A percentile compares a stretch with the other conserved stretches of the same genome.
Conservation (phyloP, 2,797 vertebrate species). For the Ciconia nigra region DNA sequence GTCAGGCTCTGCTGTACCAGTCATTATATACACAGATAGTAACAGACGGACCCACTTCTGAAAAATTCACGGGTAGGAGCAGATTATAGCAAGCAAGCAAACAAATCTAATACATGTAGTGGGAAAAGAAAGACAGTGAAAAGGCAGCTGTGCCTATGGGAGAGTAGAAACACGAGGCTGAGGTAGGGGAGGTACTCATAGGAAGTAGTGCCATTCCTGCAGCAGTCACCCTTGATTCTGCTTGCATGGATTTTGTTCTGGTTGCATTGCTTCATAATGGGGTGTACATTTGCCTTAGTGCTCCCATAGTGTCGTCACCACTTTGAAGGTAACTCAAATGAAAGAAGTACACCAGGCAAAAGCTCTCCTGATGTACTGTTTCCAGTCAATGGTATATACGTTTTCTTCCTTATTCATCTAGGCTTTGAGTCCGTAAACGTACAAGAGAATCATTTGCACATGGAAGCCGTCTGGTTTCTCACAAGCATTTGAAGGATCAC, state of each 20-base stretch:
- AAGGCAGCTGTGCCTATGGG: neutral
- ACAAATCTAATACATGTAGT: neutral
- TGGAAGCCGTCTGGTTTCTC: neutral
- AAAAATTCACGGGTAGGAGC: neutral
- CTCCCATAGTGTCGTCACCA: accelerated
- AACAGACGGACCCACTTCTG: neutral
- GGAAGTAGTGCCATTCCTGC: neutral
- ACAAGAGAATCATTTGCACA: neutral
- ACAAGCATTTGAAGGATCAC: neutral
- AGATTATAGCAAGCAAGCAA: neutral
- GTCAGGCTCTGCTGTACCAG: neutral
- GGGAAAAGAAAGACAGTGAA: neutral
- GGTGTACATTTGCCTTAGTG: neutral
- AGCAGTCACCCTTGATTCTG: neutral
- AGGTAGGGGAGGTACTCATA: neutral
- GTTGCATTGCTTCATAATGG: neutral
- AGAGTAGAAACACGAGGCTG: neutral
- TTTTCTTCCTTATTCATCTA: neutral
- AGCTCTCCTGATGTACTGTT: neutral
- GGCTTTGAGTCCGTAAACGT: neutral
- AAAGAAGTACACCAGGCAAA: neutral
- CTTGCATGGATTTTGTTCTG: neutral
- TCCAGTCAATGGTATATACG: neutral
- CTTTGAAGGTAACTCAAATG: neutral
- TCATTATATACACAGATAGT: neutral